Evolutionary conservation across 2,888 invertebrate genomes (phyloP), one percentile per base, ranked within the genome.

Genomic region (Hypomecis atomaria): DNA sequence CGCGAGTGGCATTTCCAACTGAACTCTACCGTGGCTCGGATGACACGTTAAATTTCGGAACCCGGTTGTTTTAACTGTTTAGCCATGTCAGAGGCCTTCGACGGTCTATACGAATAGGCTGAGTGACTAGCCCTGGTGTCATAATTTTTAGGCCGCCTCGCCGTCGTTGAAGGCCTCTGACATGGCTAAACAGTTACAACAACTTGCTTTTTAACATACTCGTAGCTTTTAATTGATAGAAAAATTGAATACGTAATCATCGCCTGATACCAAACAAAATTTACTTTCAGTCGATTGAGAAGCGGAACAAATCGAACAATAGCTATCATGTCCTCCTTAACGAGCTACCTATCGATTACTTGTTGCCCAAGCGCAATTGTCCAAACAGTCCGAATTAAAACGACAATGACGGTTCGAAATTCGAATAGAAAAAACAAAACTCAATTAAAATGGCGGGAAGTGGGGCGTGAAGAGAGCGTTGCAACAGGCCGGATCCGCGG

Each of bases 391-490:
- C 61, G 40, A 70, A 68, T 67, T 69, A 69, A 69, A 68, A 71
- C 69, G 67, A 69, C 66, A 70, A 64, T 64, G 65, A 68, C 66
- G 43, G 37, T 61, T 62, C 56, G 62, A 63, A 68, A 68, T 59
- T 60, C 62, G 53, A 66, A 69, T 52, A 65, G 48, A 65, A 66
- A 85, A 84, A 86, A 85, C 82, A 82, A 88, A 87, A 85, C 68
- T 78, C 78, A 82, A 87, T 83, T 83, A 84, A 85, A 78, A 78
- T 78, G 78, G 67, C 61, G 71, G 67, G 81, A 89, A 89, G 76
- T 87, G 80, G 90, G 81, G 88, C 90, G 84, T 86, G 86, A 87
- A 87, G 83, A 84, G 83, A 85, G 73, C 80, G 83, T 87, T 85
- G 79, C 84, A 79, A 83, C 79, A 83, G 63, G 77, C 82, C 83